Base-by-base conservation (phyloP, 1,140 invertebrate species). In the Bombus affinis region DNA sequence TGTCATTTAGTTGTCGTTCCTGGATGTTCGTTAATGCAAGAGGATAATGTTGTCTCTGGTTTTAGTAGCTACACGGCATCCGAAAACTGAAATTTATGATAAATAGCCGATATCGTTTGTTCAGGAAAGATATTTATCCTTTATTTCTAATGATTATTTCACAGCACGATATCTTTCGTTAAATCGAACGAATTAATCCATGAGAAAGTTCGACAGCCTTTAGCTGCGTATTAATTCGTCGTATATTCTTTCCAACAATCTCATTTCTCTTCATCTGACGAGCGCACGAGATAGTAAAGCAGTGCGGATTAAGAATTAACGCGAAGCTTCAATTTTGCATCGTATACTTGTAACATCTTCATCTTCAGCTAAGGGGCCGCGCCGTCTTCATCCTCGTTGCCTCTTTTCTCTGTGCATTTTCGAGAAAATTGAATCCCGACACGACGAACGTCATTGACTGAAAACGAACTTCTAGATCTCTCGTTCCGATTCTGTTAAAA, bases 351-450 rank as follows among this genome's bases (percentile, higher is more conserved):
- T 22, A 32, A 12, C 6, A 32, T 47, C 72, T 47, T 32, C 6
- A 32, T 47, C 72, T 47, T 32, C 4, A 62, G 2, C 8, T 25
- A 2, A 42, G 70, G 39, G 4, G 9, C 3, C n/a, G 71, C 42
- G n/a, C 1, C 15, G 8, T 32, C 10, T 28, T 72, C 39, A 39
- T n/a, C 72, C 18, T 8, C 12, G 28, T 39, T 39, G 25, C 42
- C 39, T 12, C 71, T 8, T 44, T 73, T 73, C 42, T 13, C 42
- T 18, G 9, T 12, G 73, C 73, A 53, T 75, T 75, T 75, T 35
- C 32, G 44, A 47, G 73, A 53, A 75, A 75, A 75, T 75, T 75
- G n/a, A 35, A 75, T 75, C 44, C 22, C 73, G 32, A 75, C 73
- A 53, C 73, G 44, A 32, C n/a, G 73, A 75, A 53, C 73, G 10